Conservation (phyloP, 1,140 invertebrate genomes). For the Apis dorsata region DNA sequence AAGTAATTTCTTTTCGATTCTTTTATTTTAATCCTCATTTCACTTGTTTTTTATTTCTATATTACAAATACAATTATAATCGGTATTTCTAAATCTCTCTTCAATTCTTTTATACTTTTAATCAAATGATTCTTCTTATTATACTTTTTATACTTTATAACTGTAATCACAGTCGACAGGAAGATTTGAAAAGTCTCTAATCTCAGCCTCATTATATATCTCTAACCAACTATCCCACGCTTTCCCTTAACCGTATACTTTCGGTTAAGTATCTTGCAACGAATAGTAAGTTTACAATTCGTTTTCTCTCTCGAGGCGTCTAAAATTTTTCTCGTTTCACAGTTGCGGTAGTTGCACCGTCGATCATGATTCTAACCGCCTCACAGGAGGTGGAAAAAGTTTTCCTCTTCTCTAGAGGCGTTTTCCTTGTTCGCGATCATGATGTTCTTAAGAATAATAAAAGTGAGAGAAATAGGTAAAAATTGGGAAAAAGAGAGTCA, state of each 20-base stretch:
- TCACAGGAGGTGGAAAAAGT: neutral
- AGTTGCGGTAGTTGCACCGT: conserved; percentile 19
- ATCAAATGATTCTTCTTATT: too few relatives aligned
- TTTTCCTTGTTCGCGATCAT: conserved; percentile 11
- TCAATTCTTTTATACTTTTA: too few relatives aligned
- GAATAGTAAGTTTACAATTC: neutral
- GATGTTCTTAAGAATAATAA: conserved; percentile 47
- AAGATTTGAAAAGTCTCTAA: too few relatives aligned
- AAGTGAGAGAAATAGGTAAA: conserved; percentile 6
- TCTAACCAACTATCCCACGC: neutral
- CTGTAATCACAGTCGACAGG: too few relatives aligned
- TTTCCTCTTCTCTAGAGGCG: neutral
- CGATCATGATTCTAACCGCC: conserved; percentile 36
- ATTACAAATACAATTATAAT: too few relatives aligned
- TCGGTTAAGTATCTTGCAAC: conserved; percentile 3
- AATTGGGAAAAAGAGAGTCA: conserved; percentile 10
- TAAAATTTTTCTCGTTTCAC: conserved; percentile 25
- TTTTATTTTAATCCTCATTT: too few relatives aligned
- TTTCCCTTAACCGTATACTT: neutral
- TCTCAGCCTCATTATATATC: too few relatives aligned
- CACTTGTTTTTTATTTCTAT: too few relatives aligned
- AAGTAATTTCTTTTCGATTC: too few relatives aligned
- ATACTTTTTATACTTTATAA: too few relatives aligned
- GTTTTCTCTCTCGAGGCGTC: neutral
- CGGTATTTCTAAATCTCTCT: too few relatives aligned